Conservation (phyloP, 2,113 vertebrate species). For the Scomber colias region DNA sequence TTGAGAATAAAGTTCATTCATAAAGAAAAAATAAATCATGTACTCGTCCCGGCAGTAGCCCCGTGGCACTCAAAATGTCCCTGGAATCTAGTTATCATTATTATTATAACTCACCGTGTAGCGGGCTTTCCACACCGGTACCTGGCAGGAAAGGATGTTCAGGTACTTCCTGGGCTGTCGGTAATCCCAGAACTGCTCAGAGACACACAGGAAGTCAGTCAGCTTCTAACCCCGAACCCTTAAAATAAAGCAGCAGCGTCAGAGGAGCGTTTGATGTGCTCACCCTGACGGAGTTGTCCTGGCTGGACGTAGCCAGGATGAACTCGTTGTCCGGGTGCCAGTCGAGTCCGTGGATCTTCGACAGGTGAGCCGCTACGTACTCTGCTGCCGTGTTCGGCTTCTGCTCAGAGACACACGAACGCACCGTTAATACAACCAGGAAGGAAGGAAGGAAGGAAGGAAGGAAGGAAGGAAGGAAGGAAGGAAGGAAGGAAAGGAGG, state of each 20-base stretch:
- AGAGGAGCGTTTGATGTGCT: constrained; percentile 29
- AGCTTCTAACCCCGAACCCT: too few species aligned
- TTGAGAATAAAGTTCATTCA: too few species aligned
- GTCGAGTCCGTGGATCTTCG: constrained; percentile 97
- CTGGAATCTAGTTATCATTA: too few species aligned
- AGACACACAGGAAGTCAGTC: neutral
- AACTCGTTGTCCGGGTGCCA: constrained; percentile 98
- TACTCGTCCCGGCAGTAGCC: too few species aligned
- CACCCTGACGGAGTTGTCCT: constrained; percentile 98
- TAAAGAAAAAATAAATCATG: too few species aligned
- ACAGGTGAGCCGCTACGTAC: constrained; percentile 97
- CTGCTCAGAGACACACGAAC: constrained; percentile 70
- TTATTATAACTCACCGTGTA: constrained; percentile 89
- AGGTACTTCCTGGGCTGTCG: constrained; percentile 98
- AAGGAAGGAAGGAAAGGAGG: too few species aligned
- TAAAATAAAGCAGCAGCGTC: neutral
- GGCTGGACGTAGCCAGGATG: constrained; percentile 95
- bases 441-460: too few species aligned
- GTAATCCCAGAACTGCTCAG: constrained; percentile 96
- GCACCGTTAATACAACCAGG: neutral
- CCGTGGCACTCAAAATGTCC: too few species aligned
- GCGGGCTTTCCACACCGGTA: constrained; percentile 98
- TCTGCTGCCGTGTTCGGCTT: constrained; percentile 97
- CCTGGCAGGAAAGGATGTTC: constrained; percentile 96
- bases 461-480: too few species aligned